Evolutionary conservation across 2,113 vertebrate species (phyloP), one percentile per base, ranked within the genome.

Genomic region (Catharus bicknelli): DNA sequence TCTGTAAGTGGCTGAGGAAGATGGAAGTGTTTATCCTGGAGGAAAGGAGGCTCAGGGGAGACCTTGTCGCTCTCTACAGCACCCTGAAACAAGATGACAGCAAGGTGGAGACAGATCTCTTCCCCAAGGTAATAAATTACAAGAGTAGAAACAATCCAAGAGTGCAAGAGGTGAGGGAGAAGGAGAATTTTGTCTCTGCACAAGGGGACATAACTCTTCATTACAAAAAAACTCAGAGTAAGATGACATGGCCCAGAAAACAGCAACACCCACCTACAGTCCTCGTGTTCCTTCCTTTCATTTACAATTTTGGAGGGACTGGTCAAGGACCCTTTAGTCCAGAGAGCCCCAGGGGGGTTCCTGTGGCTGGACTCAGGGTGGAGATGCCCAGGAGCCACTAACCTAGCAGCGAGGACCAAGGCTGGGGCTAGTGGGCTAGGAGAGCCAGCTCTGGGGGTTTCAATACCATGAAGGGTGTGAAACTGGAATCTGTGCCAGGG

Each of bases 41-140:
- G 15, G 32, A 45, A 58, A 43, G 59, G 16, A 66, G 18, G 26
- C 12, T 57, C 34, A 50, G 11, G 32, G 36, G 53, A 36, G 27
- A 62, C 38, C 17, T 54, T 26, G 21, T 22, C 0, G 0, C 48
- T 45, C 32, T 25, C 40, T 26, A 38, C 38, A 62, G 16, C 1
- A 2, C 11, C 32, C 40, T 47, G n/a, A 47, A 47, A 63, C 27
- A 17, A 32, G 20, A 16, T 14, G n/a, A 45, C 29, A 53, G 22
- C 13, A 21, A 38, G 3, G 4, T 45, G 27, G 22, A 38, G 32
- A n/a, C 22, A 12, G 15, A 22, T 38, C 38, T 36, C 27, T 58
- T 32, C 38, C 53, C 22, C 21, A 59, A 45, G 6, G 27, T 18
- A 68, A 45, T 4, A 51, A 68, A 30, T 32, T 11, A 45, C 26